phyloP scores from a whole-genome alignment of 2,888 invertebrate genomes.

The Aromia moschata region DNA sequence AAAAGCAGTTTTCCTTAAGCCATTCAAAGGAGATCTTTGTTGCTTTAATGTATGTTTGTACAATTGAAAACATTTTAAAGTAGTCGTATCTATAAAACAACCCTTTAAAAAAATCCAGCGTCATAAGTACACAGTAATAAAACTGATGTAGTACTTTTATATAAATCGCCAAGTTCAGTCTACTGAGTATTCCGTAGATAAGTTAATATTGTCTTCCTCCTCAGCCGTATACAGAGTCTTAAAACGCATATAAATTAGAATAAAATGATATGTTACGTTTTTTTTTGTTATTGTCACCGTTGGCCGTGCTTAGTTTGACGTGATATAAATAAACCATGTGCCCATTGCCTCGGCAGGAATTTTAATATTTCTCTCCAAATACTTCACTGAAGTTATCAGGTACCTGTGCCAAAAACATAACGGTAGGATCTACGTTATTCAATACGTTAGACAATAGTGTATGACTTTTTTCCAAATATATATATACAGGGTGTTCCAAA shows the following conservation, averaged over 20 bases:
- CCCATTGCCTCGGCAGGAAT: slow-evolving; percentile 7
- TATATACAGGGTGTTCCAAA: too few relatives aligned
- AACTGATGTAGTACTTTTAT: slow-evolving; percentile 38
- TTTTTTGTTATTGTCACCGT: slow-evolving; percentile 8
- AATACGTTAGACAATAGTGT: too few relatives aligned
- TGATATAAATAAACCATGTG: background rate
- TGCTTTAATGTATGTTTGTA: slow-evolving; percentile 49
- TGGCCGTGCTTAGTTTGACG: slow-evolving; percentile 3
- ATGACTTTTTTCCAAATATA: too few relatives aligned
- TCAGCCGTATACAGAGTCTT: slow-evolving; percentile 19
- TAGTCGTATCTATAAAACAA: slow-evolving; percentile 45
- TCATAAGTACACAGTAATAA: slow-evolving; percentile 42
- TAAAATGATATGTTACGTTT: slow-evolving; percentile 14
- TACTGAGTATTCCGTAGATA: slow-evolving; percentile 32
- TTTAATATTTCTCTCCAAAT: slow-evolving; percentile 19
- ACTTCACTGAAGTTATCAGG: slow-evolving; percentile 8
- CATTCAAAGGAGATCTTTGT: slow-evolving; percentile 48
- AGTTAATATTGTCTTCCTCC: slow-evolving; percentile 19
- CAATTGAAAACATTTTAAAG: slow-evolving; percentile 49
- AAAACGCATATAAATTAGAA: slow-evolving; percentile 21
- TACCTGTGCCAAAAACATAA: background rate
- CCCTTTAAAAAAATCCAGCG: slow-evolving; percentile 43
- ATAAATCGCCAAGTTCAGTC: slow-evolving; percentile 31
- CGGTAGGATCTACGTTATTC: too few relatives aligned
- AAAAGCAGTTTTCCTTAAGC: slow-evolving; percentile 46